Base-by-base conservation (phyloP, 2,888 invertebrate species). In the Dryobotodes eremita region DNA sequence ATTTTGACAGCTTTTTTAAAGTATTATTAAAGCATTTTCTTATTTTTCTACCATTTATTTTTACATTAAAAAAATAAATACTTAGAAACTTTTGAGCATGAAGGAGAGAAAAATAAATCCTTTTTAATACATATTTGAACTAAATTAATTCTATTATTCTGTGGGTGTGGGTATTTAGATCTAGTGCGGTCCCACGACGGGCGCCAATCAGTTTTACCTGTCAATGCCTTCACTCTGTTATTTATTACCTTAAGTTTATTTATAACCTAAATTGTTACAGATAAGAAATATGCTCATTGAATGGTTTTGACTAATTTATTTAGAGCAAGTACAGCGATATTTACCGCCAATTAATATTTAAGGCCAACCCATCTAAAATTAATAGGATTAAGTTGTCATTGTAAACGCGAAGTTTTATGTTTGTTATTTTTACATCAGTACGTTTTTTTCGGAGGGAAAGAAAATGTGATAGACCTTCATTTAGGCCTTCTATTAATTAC, bases 141-240 rank as follows among this genome's bases (percentile, higher is more conserved):
- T 20, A 61, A 4, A 61, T 46, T 53, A 53, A 48, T 55, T 53
- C 1, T 50, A 64, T 42, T 10, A 55, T 20, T 79, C 15, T 31
- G 71, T 10, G 11, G 50, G 65, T 31, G 71, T 10, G 11, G 50
- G 65, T 65, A 82, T 55, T 65, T 31, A 26, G 5, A 65, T 26
- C 2, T n/a, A 23, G 50, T 64, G 15, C 0, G 5, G 68, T 59
- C 77, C 79, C 78, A 73, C 13, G 8, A 3, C 62, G 83, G 83
- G 73, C 70, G 73, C 69, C 78, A 73, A 70, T 78, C 73, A 70
- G 2, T 46, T 77, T 46, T 26, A 64, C 23, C 17, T 1, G 46
- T 62, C 46, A 31, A 36, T 66, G 3, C 23, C 8, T 65, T 55
- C 20, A 46, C 13, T 36, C 13, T 10, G 23, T 68, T 62, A 78